Evolutionary conservation across 2,888 invertebrate species (phyloP).

Genomic region (Papilio gigon): DNA sequence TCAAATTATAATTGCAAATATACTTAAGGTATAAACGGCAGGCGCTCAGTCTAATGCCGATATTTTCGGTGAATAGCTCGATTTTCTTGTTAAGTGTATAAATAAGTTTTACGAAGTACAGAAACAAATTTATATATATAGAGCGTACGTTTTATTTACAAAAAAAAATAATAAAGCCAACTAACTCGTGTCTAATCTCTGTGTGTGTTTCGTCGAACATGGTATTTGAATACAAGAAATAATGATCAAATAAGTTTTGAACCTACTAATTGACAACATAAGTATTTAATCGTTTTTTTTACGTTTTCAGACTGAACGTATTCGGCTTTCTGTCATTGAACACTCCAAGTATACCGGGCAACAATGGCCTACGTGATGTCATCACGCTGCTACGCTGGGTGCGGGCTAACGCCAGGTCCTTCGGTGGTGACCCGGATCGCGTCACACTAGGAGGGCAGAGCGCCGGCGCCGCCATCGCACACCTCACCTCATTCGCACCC

Average conservation of each 20-base stretch:
- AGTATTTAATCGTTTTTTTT: conserved; percentile 44
- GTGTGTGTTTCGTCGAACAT: too few relatives aligned
- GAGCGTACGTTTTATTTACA: too few relatives aligned
- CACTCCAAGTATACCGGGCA: conserved; percentile 68
- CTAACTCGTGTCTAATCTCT: too few relatives aligned
- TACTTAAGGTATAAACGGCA: background rate
- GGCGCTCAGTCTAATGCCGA: too few relatives aligned
- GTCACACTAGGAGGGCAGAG: conserved; percentile 75
- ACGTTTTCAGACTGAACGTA: conserved; percentile 61
- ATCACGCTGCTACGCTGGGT: conserved; percentile 74
- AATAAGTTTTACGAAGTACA: too few relatives aligned
- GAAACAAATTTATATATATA: too few relatives aligned
- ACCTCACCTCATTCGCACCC: conserved; percentile 65
- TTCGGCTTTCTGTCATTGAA: conserved; percentile 75
- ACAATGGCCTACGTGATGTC: conserved; percentile 73
- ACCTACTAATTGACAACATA: too few relatives aligned
- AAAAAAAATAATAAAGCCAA: too few relatives aligned
- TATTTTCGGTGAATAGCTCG: too few relatives aligned
- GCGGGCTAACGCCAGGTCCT: conserved; percentile 60
- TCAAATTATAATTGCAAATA: background rate
- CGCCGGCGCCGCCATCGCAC: conserved; percentile 66
- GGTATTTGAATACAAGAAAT: too few relatives aligned
- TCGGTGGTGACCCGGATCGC: conserved; percentile 71
- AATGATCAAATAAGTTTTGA: too few relatives aligned
- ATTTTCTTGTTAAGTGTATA: too few relatives aligned